A percentile compares a stretch with the other conserved stretches of the same genome.
Evolutionary conservation across 2,113 vertebrate genomes (phyloP).

Genomic region (Kryptolebias marmoratus): DNA sequence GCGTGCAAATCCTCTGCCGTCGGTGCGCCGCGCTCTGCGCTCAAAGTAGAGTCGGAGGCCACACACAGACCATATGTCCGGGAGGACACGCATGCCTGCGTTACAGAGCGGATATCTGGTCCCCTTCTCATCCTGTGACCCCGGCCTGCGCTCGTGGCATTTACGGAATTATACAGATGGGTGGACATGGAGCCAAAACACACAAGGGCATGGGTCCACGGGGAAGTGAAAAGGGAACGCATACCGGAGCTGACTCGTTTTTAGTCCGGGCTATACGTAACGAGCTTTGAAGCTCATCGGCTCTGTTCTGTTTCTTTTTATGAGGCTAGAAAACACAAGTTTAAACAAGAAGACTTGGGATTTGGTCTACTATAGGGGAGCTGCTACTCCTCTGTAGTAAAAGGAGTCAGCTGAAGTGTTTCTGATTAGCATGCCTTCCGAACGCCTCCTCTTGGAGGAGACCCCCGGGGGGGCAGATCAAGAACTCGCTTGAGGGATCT

Average conservation of each 20-base stretch:
- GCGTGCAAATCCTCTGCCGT: neutral
- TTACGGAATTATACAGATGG: slow-evolving; percentile 59
- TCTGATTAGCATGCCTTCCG: too few species aligned
- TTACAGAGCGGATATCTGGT: slow-evolving; percentile 31
- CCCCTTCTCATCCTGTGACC: slow-evolving; percentile 28
- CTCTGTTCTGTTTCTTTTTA: neutral
- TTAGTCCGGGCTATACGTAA: neutral
- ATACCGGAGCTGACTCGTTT: neutral
- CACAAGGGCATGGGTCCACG: neutral
- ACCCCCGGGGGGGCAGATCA: too few species aligned
- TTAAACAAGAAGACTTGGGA: too few species aligned
- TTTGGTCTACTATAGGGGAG: too few species aligned
- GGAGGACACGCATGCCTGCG: slow-evolving; percentile 17
- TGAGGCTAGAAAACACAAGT: neutral
- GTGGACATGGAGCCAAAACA: slow-evolving; percentile 31
- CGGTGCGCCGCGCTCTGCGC: neutral
- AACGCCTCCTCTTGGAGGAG: too few species aligned
- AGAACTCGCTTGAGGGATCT: too few species aligned
- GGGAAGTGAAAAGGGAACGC: slow-evolving; percentile 11
- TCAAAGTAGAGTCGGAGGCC: slow-evolving; percentile 38
- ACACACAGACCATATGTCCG: slow-evolving; percentile 33
- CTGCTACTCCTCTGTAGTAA: too few species aligned
- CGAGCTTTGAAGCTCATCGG: neutral
- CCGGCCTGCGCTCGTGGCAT: slow-evolving; percentile 24
- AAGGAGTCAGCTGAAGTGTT: too few species aligned